These are phyloP conservation scores for Philereme transversata DNA, from an alignment of 2,888 invertebrate genomes.

Conservation along the genomic window DNA sequence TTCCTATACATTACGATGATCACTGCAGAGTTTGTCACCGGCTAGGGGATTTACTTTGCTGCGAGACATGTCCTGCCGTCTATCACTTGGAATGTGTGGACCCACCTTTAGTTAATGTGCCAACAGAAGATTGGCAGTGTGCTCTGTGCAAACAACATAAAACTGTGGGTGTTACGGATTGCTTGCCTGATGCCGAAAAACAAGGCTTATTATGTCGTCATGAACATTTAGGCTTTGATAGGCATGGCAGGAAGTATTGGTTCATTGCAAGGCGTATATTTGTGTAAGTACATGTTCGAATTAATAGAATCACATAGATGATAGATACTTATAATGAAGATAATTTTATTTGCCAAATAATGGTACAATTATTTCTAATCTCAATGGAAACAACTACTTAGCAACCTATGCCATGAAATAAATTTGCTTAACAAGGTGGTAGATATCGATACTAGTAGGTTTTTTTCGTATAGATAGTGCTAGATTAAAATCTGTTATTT, in stretches of 20 bases:
- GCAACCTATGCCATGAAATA: too few species aligned
- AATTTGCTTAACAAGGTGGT: too few species aligned
- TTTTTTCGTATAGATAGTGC: too few species aligned
- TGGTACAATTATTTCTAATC: too few species aligned
- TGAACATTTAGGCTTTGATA: conserved; percentile 96
- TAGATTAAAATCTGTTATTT: too few species aligned
- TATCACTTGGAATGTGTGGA: conserved; percentile 98
- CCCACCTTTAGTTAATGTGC: conserved; percentile 96
- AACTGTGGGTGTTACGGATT: conserved; percentile 96
- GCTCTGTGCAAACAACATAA: conserved; percentile 96
- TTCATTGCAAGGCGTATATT: conserved; percentile 96
- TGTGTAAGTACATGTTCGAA: conserved; percentile 87
- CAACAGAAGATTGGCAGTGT: conserved; percentile 99
- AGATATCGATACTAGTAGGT: too few species aligned
- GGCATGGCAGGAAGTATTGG: conserved; percentile 99
- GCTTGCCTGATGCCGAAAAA: conserved; percentile 94
- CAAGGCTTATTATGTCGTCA: conserved; percentile 96
- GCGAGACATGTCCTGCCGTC: conserved; percentile 99
- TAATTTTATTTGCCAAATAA: neutral
- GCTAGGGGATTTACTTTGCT: conserved; percentile 96
- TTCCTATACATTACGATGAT: conserved; percentile 95
- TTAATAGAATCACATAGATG: neutral
- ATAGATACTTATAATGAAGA: neutral
- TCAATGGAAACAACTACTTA: too few species aligned
- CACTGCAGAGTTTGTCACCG: conserved; percentile 96